These are phyloP conservation scores for Chloroceryle inda DNA, from an alignment of 2,797 vertebrate genomes.

Conservation along the genomic window DNA sequence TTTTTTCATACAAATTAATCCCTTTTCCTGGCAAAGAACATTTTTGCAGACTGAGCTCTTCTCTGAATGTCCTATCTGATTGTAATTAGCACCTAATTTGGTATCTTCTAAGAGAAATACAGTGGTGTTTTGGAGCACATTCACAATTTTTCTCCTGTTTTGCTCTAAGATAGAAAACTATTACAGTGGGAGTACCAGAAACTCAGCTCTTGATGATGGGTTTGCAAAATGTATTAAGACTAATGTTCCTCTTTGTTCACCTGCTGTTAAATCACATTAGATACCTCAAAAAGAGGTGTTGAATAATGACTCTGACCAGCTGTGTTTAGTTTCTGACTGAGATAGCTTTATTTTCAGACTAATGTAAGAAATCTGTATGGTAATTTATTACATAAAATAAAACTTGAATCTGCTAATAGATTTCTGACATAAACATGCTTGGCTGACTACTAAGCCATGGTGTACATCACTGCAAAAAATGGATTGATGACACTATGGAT, in stretches of 20 bases:
- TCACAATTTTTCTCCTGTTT: not conserved
- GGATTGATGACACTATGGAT: not conserved
- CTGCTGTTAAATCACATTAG: not conserved
- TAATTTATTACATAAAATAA: not conserved
- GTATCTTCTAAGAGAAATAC: not conserved
- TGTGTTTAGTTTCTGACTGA: not conserved
- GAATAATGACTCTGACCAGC: not conserved
- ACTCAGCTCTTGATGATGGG: not conserved
- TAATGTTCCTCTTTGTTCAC: not conserved
- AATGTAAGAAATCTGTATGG: not conserved
- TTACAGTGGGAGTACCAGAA: not conserved
- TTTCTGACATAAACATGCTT: not conserved
- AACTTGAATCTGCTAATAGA: not conserved
- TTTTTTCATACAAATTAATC: not conserved
- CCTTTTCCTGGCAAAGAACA: not conserved
- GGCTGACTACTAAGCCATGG: not conserved
- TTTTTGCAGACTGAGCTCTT: not conserved
- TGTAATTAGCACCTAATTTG: not conserved
- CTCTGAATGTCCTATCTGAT: not conserved
- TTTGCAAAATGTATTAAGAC: not conserved
- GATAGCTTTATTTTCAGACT: not conserved
- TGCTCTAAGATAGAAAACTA: not conserved
- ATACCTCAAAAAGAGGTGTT: not conserved
- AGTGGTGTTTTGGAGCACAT: not conserved
- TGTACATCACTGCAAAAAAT: not conserved